Conservation (phyloP, 2,888 invertebrate genomes). For the Sisyra nigra region DNA sequence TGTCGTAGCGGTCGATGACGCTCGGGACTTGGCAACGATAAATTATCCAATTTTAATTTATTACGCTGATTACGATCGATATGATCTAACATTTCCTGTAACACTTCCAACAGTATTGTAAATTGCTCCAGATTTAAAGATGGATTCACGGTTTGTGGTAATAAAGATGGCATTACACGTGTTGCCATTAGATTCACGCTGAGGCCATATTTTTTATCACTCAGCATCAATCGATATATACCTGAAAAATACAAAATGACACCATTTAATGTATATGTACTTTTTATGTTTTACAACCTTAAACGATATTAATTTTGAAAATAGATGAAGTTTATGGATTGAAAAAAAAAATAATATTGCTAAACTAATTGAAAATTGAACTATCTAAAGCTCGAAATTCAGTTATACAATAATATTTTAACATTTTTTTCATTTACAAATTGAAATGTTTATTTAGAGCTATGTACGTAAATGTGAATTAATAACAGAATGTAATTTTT, state of each 20-base stretch:
- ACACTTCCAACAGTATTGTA: constrained; percentile 58
- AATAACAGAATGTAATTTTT: too few species aligned
- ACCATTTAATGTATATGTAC: too few species aligned
- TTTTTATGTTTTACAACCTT: too few species aligned
- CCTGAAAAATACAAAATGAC: constrained; percentile 40
- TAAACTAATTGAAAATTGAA: too few species aligned
- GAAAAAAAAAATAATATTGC: too few species aligned
- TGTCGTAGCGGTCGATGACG: constrained; percentile 58
- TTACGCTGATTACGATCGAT: constrained; percentile 79
- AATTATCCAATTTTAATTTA: constrained; percentile 73
- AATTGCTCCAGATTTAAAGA: constrained; percentile 70
- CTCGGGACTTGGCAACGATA: constrained; percentile 59
- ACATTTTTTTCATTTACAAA: too few species aligned
- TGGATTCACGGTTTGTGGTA: constrained; percentile 86
- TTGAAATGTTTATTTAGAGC: too few species aligned
- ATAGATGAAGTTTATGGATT: too few species aligned
- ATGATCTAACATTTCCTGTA: constrained; percentile 84
- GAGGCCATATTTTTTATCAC: constrained; percentile 80
- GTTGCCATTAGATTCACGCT: constrained; percentile 86
- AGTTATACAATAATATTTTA: too few species aligned
- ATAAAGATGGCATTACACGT: constrained; percentile 79
- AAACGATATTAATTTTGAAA: too few species aligned
- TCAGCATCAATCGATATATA: constrained; percentile 80
- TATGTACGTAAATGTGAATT: too few species aligned
- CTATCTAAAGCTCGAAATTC: too few species aligned